Evolutionary conservation across 2,888 invertebrate species (phyloP), one percentile per base, ranked within the genome.

Genomic region (Lasius fuliginosus): DNA sequence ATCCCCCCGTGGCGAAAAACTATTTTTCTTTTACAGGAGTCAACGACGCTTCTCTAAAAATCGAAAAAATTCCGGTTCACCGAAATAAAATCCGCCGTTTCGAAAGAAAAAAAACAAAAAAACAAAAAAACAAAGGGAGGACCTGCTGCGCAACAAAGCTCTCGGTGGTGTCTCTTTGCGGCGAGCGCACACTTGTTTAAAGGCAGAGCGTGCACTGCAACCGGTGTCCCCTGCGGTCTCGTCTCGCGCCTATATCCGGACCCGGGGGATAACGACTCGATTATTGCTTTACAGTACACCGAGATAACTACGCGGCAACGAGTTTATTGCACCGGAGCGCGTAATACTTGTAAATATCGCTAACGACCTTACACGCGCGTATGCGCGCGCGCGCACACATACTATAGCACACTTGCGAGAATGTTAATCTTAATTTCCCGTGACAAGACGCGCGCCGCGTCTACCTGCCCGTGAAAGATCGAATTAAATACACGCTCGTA

Each of bases 201-300:
- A 15, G 1, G 30, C 60, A 40, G 23, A 23, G 2, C 12, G 36
- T 33, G 40, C 23, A 23, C 23, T 15, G 65, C 65, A 15, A 42
- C 12, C 30, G 30, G 49, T 67, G 56, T 79, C 53, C 56, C n/a
- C 58, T 53, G 33, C 23, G 33, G 62, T 23, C 11, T 46, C 46
- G 60, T n/a, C 23, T 23, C 79, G 69, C 87, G 75, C 84, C 88
- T 86, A 87, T 88, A 88, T 1, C 49, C 49, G 49, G 49, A 89
- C 87, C 8, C 88, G 33, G 87, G 87, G 90, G 84, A 91, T 92
- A 92, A 92, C 91, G 90, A 91, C 90, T 90, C 92, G 92, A 93
- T 92, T 92, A 92, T 90, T 87, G 90, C 89, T 91, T 91, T 88
- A 91, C 87, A 88, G 88, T 88, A 88, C 87, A 85, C 74, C 84